Conservation (phyloP, 1,140 invertebrate genomes). For the Protaetia brevitarsis region DNA sequence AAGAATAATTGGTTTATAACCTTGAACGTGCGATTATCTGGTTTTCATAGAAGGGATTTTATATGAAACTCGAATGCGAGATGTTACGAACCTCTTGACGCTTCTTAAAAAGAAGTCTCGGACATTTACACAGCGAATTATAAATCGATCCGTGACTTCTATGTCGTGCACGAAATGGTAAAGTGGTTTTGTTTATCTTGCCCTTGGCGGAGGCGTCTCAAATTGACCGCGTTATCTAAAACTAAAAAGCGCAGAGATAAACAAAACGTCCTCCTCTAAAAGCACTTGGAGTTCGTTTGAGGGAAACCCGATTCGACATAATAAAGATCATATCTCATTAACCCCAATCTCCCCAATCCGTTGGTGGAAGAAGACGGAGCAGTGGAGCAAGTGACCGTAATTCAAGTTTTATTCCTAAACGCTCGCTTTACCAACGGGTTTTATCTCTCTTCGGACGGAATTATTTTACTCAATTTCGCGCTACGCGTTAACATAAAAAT, state of each 20-base stretch:
- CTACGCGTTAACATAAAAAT: slow-evolving; percentile 9
- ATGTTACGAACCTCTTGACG: too few relatives aligned
- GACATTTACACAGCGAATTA: too few relatives aligned
- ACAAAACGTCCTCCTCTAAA: slow-evolving; percentile 12
- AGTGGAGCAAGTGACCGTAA: background rate
- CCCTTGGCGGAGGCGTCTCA: background rate
- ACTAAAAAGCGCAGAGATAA: slow-evolving; percentile 1
- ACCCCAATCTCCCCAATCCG: background rate
- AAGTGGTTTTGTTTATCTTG: background rate
- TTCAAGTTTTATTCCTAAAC: slow-evolving; percentile 7
- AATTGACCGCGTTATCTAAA: slow-evolving; percentile 6
- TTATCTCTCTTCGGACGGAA: background rate
- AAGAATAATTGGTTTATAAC: too few relatives aligned
- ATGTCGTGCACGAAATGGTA: too few relatives aligned
- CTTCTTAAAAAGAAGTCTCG: too few relatives aligned
- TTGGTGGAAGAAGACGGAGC: background rate
- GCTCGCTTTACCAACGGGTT: background rate
- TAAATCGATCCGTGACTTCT: too few relatives aligned
- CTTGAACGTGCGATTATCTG: too few relatives aligned
- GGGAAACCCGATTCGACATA: background rate
- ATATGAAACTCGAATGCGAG: too few relatives aligned
- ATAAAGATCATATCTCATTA: slow-evolving; percentile 17
- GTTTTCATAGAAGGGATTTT: too few relatives aligned
- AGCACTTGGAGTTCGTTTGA: slow-evolving; percentile 11
- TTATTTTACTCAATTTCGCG: slow-evolving; percentile 4